Base-by-base conservation (phyloP, 1,140 invertebrate species). In the Dendroctonus valens region DNA sequence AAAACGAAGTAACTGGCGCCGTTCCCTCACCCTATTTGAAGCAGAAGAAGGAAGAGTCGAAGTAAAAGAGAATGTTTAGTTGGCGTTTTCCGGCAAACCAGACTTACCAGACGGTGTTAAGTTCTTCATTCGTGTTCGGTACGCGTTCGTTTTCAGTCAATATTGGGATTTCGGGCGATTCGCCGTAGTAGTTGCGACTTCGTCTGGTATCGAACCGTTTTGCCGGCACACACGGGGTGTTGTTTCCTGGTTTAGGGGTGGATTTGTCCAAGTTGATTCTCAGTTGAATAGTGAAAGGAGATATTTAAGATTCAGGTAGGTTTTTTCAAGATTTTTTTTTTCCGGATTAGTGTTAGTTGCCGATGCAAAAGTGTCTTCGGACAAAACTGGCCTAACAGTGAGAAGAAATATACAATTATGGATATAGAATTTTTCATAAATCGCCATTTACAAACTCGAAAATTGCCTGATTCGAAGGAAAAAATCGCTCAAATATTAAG, bases 211-310 rank as follows among this genome's bases (percentile, higher is more conserved):
- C 55, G 55, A 59, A 51, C 50, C 11, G 50, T 51, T 51, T 59
- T 39, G 55, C 55, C 55, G 55, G 55, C 55, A 53, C 51, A 53
- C 26, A 55, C 53, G 53, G 53, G 53, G 53, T 55, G 53, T 37
- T 55, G 26, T 55, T 55, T 40, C 53, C 11, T 51, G 11, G 14
- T 55, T 55, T n/a, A 15, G 53, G 53, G 53, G 53, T 55, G 53
- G 39, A 55, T 55, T 55, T 55, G 26, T 26, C 41, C 53, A 55
- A 41, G 53, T 55, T 55, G 11, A 41, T 46, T 46, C 42, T 46
- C 8, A 46, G 42, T 46, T 46, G 8, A 46, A 9, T 46, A 12
- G 8, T 46, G 42, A 12, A 46, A 46, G 42, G 42, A 46, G 42
- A 9, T 46, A 46, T 8, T 46, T 46, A 46, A 46, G 42, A 46